Percentiles rank a stretch among this genome's conserved stretches.
phyloP scores from a whole-genome alignment of 2,888 invertebrate species.

The Neoaliturus tenellus region DNA sequence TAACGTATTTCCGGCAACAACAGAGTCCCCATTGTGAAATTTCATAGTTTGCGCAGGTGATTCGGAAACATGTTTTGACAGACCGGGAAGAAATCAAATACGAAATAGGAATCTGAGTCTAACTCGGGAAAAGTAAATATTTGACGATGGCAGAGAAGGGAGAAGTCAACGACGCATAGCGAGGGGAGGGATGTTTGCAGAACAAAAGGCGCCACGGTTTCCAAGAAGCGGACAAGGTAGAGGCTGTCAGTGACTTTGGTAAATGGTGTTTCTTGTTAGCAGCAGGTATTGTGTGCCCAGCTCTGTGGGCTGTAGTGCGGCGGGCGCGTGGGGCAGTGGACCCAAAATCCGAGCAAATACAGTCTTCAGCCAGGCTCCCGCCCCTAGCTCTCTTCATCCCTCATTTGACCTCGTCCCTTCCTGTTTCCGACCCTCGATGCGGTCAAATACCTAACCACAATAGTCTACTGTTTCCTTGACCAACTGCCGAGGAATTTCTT shows the following conservation, averaged over 20 bases:
- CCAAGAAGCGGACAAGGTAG: slow-evolving; percentile 50
- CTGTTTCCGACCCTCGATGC: slow-evolving; percentile 20
- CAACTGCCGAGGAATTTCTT: background rate
- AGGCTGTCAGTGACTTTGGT: slow-evolving; percentile 49
- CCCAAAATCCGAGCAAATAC: slow-evolving; percentile 16
- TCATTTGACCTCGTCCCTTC: slow-evolving; percentile 46
- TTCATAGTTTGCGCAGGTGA: slow-evolving; percentile 43
- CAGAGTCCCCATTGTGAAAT: slow-evolving; percentile 3
- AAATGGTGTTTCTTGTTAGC: slow-evolving; percentile 51
- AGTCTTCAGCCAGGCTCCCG: background rate
- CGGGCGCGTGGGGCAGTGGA: slow-evolving; percentile 28
- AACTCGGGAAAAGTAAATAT: slow-evolving; percentile 46
- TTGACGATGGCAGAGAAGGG: slow-evolving; percentile 13
- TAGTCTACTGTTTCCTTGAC: slow-evolving; percentile 14
- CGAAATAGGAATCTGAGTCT: slow-evolving; percentile 36
- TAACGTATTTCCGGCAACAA: slow-evolving; percentile 33
- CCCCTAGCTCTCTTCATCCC: slow-evolving; percentile 30
- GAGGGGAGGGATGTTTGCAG: slow-evolving; percentile 29
- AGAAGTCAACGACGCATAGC: slow-evolving; percentile 29
- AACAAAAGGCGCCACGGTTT: slow-evolving; percentile 44
- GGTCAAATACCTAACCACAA: slow-evolving; percentile 2
- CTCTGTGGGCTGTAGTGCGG: slow-evolving; percentile 25
- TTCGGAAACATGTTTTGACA: slow-evolving; percentile 43
- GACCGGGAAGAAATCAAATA: slow-evolving; percentile 32
- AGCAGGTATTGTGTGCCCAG: background rate